phyloP scores from a whole-genome alignment of 1,140 invertebrate species.

The Drosophila tani region DNA sequence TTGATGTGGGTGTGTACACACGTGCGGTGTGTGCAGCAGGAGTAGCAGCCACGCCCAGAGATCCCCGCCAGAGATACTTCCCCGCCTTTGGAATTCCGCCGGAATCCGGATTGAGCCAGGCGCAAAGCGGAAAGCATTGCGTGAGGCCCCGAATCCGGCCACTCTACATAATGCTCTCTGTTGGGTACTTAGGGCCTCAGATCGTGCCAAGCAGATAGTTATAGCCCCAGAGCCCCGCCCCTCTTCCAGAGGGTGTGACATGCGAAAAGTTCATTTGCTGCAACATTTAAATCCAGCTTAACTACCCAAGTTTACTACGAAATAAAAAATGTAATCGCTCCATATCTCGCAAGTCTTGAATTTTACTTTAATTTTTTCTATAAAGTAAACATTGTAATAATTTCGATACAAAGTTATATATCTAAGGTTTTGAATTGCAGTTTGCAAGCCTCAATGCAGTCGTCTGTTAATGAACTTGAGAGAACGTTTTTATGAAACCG shows the following conservation, averaged over 20 bases:
- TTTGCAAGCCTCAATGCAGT: slow-evolving; percentile 14
- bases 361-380: background rate
- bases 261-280: slow-evolving; percentile 22
- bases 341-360: background rate
- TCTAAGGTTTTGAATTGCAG: slow-evolving; percentile 1
- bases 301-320: background rate
- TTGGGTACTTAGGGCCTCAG: slow-evolving; percentile 32
- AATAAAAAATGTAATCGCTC: slow-evolving; percentile 8
- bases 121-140: slow-evolving; percentile 47
- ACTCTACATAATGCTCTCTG: slow-evolving; percentile 35
- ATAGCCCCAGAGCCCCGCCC: background rate
- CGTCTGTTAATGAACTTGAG: slow-evolving; percentile 41
- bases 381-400: background rate
- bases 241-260: slow-evolving; percentile 27
- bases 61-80: slow-evolving; percentile 33
- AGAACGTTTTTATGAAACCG: slow-evolving; percentile 19
- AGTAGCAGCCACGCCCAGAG: slow-evolving; percentile 39
- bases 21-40: slow-evolving; percentile 18
- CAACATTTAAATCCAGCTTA: slow-evolving; percentile 5
- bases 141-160: slow-evolving; percentile 32
- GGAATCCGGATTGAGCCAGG: slow-evolving; percentile 49
- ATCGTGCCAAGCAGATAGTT: slow-evolving; percentile 45
- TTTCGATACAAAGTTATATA: background rate
- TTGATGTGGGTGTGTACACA: slow-evolving; percentile 31
- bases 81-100: slow-evolving; percentile 12